A percentile compares a stretch with the other conserved stretches of the same genome.
Evolutionary conservation across 1,140 invertebrate species (phyloP).

Genomic region (Drosophila mayri): DNA sequence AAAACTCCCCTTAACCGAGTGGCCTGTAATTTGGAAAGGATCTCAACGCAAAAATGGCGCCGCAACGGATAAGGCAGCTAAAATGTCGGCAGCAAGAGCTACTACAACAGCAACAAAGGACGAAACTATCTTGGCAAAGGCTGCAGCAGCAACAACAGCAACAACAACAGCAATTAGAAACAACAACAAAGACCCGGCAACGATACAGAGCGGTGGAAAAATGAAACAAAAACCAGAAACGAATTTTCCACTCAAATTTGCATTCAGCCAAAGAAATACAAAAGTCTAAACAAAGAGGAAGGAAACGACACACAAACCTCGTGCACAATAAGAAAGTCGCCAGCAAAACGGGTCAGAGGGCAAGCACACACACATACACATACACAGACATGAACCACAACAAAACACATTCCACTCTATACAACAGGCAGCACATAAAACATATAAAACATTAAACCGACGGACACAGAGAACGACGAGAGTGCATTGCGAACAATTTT

Average conservation of each 20-base stretch:
- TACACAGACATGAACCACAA: constrained; percentile 13
- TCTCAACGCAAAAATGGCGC: constrained; percentile 57
- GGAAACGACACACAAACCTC: constrained; percentile 24
- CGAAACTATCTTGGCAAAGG: constrained; percentile 20
- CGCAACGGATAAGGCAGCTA: constrained; percentile 32
- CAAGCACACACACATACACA: constrained; percentile 35
- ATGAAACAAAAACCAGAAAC: constrained; percentile 66
- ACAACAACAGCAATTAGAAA: constrained; percentile 34
- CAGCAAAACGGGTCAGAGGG: constrained; percentile 47
- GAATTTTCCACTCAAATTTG: constrained; percentile 57
- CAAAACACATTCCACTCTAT: constrained; percentile 1
- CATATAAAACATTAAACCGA: constrained; percentile 44
- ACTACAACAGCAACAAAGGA: constrained; percentile 29
- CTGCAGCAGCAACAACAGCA: constrained; percentile 32
- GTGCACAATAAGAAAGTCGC: constrained; percentile 29
- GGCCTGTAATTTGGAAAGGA: constrained; percentile 35
- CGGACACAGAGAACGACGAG: constrained; percentile 20
- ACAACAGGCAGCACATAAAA: constrained; percentile 27
- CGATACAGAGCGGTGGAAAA: constrained; percentile 56
- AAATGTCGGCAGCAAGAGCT: constrained; percentile 8
- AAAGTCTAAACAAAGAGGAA: constrained; percentile 55
- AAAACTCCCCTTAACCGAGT: constrained; percentile 18
- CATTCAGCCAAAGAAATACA: constrained; percentile 51
- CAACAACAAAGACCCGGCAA: constrained; percentile 47
- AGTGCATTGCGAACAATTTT: constrained; percentile 61